Evolutionary conservation across 2,113 vertebrate genomes (phyloP), one percentile per base, ranked within the genome.

Genomic region (Upupa epops): DNA sequence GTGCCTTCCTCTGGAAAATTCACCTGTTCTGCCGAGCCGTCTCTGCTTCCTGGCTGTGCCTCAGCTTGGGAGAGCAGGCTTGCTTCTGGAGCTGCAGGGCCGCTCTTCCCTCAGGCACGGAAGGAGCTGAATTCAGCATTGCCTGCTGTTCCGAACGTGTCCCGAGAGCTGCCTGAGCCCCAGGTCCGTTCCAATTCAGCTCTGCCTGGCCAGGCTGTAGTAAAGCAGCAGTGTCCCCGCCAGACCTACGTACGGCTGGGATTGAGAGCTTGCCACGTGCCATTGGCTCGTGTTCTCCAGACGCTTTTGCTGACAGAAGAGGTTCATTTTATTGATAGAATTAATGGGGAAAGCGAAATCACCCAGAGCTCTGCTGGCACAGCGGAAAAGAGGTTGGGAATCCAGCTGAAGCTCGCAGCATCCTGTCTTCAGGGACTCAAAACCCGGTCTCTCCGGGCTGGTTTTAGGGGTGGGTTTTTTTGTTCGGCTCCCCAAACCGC

Each of bases 21-120:
- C n/a, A 12, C 14, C 2, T 0, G 1, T 51, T 40, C 36, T n/a
- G 21, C 61, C 45, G 29, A 40, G 5, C 65, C 36, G 36, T 29
- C 36, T 51, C 58, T 55, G 2, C 29, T 20, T 88, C 61, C 65
- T 42, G 0, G 29, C 68, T 64, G n/a, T 90, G 24, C 71, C 51
- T 72, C 20, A 34, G 13, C 31, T 40, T 49, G 28, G 83, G n/a
- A 88, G 59, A 11, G 5, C 19, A 37, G 51, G 24, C 72, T 84
- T 75, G 26, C 32, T 13, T 61, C 37, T 61, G 51, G 11, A 77
- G 24, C 71, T 81, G 64, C 68, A 40, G 56, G 34, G n/a, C 6
- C 64, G 14, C 26, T 61, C 10, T 1, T 60, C 77, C 19, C 58
- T 77, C 37, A 13, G 54, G 49, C 83, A 63, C 46, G 25, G 22